These are phyloP conservation scores for Cyprinodon brontotheroides DNA, from an alignment of 2,113 vertebrate species.

Conservation along the genomic window DNA sequence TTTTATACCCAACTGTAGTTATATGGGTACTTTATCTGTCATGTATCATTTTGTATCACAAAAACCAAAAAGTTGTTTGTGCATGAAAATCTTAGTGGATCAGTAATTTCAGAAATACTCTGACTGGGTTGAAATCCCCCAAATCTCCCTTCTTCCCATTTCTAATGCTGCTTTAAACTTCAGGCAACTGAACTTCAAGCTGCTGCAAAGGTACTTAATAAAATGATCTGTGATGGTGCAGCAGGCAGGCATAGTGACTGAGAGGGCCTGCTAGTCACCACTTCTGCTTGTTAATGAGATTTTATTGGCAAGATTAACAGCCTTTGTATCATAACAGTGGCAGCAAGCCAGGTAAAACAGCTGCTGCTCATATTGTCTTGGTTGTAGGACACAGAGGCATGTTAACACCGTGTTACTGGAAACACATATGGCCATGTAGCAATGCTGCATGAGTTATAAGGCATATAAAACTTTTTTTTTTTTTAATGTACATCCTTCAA, in stretches of 20 bases:
- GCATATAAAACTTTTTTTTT: conserved; percentile 35
- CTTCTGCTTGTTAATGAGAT: conserved; percentile 73
- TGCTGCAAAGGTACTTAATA: neutral
- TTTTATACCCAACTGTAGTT: neutral
- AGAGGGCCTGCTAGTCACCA: conserved; percentile 63
- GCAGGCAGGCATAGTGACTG: conserved; percentile 47
- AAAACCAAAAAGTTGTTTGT: neutral
- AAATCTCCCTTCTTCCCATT: neutral
- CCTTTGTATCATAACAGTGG: conserved; percentile 74
- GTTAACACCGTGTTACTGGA: conserved; percentile 65
- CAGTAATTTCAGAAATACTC: neutral
- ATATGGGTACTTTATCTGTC: neutral
- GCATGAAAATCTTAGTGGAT: neutral
- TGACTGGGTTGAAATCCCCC: neutral
- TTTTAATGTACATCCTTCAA: conserved; percentile 9
- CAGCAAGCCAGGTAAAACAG: conserved; percentile 75
- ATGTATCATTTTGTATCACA: neutral
- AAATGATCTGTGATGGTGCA: neutral
- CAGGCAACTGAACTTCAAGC: neutral
- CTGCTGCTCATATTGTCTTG: conserved; percentile 73
- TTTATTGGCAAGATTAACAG: conserved; percentile 77
- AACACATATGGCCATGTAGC: conserved; percentile 57
- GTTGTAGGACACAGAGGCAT: conserved; percentile 58
- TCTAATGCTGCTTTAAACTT: neutral
- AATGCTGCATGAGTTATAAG: conserved; percentile 35